Evolutionary conservation across 2,113 vertebrate genomes (phyloP).

Genomic region (Mobula hypostoma): DNA sequence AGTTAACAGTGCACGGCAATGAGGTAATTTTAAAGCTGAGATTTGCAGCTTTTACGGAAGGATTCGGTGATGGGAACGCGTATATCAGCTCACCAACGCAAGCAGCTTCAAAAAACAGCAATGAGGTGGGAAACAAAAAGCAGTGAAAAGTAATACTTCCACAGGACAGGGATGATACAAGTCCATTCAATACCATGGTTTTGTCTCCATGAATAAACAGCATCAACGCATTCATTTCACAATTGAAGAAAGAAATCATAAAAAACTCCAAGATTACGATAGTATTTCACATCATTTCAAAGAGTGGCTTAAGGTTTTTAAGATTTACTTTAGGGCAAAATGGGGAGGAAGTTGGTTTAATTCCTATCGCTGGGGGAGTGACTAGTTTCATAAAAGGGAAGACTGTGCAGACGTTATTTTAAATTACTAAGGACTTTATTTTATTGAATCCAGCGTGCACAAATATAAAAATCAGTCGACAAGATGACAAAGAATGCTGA

Average conservation of each 20-base stretch:
- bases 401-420: neutral
- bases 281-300: slow-evolving; percentile 31
- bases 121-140: slow-evolving; percentile 18
- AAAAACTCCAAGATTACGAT: slow-evolving; percentile 23
- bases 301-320: slow-evolving; percentile 25
- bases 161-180: slow-evolving; percentile 21
- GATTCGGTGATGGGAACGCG: neutral
- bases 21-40: slow-evolving; percentile 26
- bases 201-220: slow-evolving; percentile 25
- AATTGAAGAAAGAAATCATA: slow-evolving; percentile 29
- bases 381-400: slow-evolving; percentile 11
- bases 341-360: neutral
- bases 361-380: neutral
- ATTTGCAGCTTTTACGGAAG: neutral
- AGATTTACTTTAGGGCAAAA: slow-evolving; percentile 1
- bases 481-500: slow-evolving; percentile 9
- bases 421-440: neutral
- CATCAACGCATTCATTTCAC: neutral
- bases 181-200: slow-evolving; percentile 28
- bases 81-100: slow-evolving; percentile 16
- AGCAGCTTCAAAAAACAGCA: slow-evolving; percentile 13
- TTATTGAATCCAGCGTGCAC: neutral
- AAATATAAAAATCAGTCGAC: neutral
- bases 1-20: neutral
- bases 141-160: slow-evolving; percentile 32